Evolutionary conservation across 2,113 vertebrate species (phyloP).

Genomic region (Amblyopsis rosae): DNA sequence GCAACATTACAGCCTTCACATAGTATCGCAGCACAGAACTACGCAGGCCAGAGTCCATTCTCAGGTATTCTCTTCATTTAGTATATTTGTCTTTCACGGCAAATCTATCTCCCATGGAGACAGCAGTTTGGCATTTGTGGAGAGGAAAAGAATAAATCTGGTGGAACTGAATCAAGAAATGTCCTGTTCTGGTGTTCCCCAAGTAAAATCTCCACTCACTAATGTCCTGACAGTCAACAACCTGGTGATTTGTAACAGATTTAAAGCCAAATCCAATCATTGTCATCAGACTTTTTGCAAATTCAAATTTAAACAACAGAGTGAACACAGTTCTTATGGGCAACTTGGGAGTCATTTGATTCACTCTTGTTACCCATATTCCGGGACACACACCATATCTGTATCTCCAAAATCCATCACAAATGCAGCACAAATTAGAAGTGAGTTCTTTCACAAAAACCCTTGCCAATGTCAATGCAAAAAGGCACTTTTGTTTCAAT

Average conservation of each 20-base stretch:
- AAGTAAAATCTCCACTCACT: conserved; percentile 14
- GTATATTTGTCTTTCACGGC: conserved; percentile 62
- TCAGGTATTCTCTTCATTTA: conserved; percentile 30
- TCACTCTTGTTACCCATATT: conserved; percentile 21
- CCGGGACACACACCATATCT: conserved; percentile 11
- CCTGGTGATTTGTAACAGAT: not conserved
- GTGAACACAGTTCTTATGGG: not conserved
- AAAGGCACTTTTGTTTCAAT: conserved; percentile 63
- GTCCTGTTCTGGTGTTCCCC: conserved; percentile 8
- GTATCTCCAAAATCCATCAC: conserved; percentile 61
- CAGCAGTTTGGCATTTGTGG: conserved; percentile 12
- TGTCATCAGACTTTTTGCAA: too few relatives aligned
- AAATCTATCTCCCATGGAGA: conserved; percentile 29
- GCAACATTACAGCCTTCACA: conserved; percentile 21
- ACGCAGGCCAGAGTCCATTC: conserved; percentile 25
- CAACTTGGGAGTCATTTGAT: conserved; percentile 12
- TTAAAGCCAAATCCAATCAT: too few relatives aligned
- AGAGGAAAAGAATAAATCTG: conserved; percentile 20
- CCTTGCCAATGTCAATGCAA: conserved; percentile 41
- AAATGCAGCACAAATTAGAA: not conserved
- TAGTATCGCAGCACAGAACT: conserved; percentile 25
- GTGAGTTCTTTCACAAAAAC: conserved; percentile 27
- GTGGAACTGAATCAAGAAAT: conserved; percentile 31
- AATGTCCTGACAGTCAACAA: conserved; percentile 21
- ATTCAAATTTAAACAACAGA: not conserved